These are phyloP conservation scores for Ceuthmochares aereus DNA, from an alignment of 2,113 vertebrate species.

Conservation along the genomic window DNA sequence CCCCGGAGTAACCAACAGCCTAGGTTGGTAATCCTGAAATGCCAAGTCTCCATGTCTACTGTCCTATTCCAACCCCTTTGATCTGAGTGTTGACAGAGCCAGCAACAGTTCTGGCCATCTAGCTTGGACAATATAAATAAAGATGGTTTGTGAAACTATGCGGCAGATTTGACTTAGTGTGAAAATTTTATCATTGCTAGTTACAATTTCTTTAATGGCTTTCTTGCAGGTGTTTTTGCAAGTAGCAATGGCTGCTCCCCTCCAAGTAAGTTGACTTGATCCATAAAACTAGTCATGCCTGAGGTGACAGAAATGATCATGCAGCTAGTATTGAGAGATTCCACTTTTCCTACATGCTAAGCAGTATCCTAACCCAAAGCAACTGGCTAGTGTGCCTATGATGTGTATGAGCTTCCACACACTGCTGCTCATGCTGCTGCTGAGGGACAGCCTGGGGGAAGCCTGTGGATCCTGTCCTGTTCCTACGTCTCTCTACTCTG, in stretches of 20 bases:
- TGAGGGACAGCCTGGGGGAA: background rate
- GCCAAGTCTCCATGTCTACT: background rate
- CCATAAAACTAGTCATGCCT: background rate
- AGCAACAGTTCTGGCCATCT: background rate
- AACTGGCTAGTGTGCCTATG: rapidly evolving
- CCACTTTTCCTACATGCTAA: background rate
- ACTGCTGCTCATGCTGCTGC: background rate
- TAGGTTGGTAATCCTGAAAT: background rate
- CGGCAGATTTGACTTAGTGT: rapidly evolving
- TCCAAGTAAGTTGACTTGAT: background rate
- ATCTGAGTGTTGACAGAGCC: background rate
- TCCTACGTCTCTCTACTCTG: background rate
- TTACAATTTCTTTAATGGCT: background rate
- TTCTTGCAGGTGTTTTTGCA: background rate
- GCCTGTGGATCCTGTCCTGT: background rate
- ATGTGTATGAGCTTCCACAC: background rate
- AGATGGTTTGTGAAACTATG: background rate
- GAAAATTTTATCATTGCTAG: background rate
- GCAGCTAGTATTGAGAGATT: background rate
- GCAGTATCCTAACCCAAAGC: background rate
- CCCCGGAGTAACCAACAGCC: background rate
- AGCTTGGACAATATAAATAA: background rate
- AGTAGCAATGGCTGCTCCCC: background rate
- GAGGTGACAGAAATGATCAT: background rate
- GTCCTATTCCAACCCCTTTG: background rate